Base-by-base conservation (phyloP, 2,113 vertebrate genomes). In the Myanophis thanlyinensis region DNA sequence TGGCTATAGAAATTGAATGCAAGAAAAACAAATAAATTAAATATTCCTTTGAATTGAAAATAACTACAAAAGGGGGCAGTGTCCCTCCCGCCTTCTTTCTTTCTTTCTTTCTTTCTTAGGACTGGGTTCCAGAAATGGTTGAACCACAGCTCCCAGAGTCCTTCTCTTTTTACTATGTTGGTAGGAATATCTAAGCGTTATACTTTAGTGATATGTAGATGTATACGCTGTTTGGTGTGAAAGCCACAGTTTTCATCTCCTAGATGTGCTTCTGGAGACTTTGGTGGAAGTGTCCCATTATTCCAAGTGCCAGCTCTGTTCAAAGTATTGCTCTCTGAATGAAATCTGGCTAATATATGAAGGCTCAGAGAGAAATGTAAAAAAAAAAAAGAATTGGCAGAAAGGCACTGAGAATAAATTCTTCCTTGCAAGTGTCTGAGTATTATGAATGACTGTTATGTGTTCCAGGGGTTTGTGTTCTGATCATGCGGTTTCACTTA, bases 391-490 rank as follows among this genome's bases (percentile, higher is more conserved):
- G 53, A 35, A 56, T 62, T 49, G 85, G 46, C 53, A 91, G 54
- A 35, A 22, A 87, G 47, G 53, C 11, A 22, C 15, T 15, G 46
- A 62, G 48, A 56, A 91, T 62, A 62, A 49, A 49, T 62, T 62
- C 22, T 87, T 18, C 91, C 53, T 59, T 48, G 11, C 87, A 91
- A 62, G 84, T 62, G 30, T 49, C 85, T 51, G 62, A 90, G n/a
- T n/a, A 90, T 67, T 35, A n/a, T 18, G n/a, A 35, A n/a, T 73
- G 67, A 80, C 35, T 80, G 15, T 80, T 67, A 13, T 51, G 27
- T 87, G n/a, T 67, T 91, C 85, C 85, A 67, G n/a, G 22, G 47
- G 30, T 87, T 91, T 91, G 23, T 87, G 27, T 87, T 87, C 49
- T 56, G 46, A 13, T 51, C 40, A 54, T 91, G 47, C 4, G 30